Percentiles rank a stretch among this genome's conserved stretches.
Evolutionary conservation across 1,140 invertebrate species (phyloP).

Genomic region (Nephila pilipes): DNA sequence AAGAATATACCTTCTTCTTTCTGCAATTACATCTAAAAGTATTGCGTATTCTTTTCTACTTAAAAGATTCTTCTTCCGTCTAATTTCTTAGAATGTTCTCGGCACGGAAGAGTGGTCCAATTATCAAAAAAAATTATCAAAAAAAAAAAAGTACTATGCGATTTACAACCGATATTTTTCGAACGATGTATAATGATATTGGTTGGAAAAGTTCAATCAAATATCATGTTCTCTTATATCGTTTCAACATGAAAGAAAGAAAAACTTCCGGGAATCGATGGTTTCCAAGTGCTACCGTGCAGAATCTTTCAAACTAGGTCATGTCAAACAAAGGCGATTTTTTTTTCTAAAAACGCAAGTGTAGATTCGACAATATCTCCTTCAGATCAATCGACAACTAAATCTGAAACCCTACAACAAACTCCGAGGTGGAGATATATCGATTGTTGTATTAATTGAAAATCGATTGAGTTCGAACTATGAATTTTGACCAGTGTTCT

Average conservation of each 20-base stretch:
- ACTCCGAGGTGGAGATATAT: not conserved
- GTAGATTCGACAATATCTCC: not conserved
- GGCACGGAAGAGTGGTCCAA: not conserved
- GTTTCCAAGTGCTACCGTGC: slow-evolving; percentile 35
- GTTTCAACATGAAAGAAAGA: not conserved
- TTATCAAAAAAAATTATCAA: too few species aligned
- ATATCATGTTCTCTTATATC: not conserved
- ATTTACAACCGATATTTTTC: slow-evolving; percentile 5
- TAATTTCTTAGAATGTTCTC: slow-evolving; percentile 3
- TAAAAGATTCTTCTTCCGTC: not conserved
- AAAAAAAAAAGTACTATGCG: not conserved
- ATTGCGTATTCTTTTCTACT: not conserved
- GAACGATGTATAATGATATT: not conserved
- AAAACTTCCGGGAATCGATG: slow-evolving; percentile 16
- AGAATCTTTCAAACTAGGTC: slow-evolving; percentile 35
- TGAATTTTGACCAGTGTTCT: too few species aligned
- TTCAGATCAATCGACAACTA: not conserved
- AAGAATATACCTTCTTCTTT: not conserved
- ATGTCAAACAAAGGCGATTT: slow-evolving; percentile 1
- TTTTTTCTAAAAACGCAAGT: not conserved
- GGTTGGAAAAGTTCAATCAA: slow-evolving; percentile 1
- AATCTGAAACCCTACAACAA: not conserved
- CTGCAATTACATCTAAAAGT: not conserved
- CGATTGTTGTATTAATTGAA: too few species aligned
- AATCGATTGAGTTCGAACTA: too few species aligned